Percentiles rank a stretch among this genome's conserved stretches.
phyloP scores from a whole-genome alignment of 2,113 vertebrate genomes.

The Sylvilagus bachmani region DNA sequence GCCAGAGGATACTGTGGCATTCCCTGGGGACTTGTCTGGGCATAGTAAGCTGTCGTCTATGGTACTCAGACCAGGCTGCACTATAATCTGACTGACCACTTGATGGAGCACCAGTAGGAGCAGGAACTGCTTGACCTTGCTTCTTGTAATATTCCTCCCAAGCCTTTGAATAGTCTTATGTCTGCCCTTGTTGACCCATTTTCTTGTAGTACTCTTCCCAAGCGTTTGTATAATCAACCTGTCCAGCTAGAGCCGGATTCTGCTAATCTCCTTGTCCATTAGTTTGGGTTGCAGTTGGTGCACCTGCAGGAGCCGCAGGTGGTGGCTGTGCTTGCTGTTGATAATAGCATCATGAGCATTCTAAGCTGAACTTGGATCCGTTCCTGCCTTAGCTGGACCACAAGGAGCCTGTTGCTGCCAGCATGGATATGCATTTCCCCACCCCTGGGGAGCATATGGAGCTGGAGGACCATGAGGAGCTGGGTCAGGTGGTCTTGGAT shows the following conservation, averaged over 20 bases:
- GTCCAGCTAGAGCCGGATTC: constrained; percentile 97
- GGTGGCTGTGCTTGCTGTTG: constrained; percentile 97
- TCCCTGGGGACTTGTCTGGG: constrained; percentile 95
- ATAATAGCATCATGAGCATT: constrained; percentile 99
- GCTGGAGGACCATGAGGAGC: constrained; percentile 97
- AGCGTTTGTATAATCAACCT: constrained; percentile 99
- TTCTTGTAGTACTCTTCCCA: constrained; percentile 99
- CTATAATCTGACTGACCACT: constrained; percentile 98
- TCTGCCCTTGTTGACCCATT: constrained; percentile 93
- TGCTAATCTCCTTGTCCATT: constrained; percentile 99
- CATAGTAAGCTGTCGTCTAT: constrained; percentile 97
- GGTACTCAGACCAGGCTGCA: constrained; percentile 99
- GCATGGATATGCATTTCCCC: constrained; percentile 98
- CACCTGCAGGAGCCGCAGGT: constrained; percentile 95
- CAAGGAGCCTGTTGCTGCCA: constrained; percentile 98
- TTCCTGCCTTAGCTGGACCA: constrained; percentile 98
- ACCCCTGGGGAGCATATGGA: constrained; percentile 97
- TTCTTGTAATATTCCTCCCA: constrained; percentile 93
- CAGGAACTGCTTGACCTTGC: constrained; percentile 93
- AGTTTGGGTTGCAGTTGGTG: constrained; percentile 94
- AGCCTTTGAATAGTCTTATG: constrained; percentile 92
- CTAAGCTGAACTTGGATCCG: constrained; percentile 99
- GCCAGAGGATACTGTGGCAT: constrained; percentile 95
- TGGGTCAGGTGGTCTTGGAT: constrained; percentile 96
- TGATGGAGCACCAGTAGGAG: constrained; percentile 92